Evolutionary conservation across 1,140 invertebrate genomes (phyloP).

Genomic region (Ridgeia piscesae): DNA sequence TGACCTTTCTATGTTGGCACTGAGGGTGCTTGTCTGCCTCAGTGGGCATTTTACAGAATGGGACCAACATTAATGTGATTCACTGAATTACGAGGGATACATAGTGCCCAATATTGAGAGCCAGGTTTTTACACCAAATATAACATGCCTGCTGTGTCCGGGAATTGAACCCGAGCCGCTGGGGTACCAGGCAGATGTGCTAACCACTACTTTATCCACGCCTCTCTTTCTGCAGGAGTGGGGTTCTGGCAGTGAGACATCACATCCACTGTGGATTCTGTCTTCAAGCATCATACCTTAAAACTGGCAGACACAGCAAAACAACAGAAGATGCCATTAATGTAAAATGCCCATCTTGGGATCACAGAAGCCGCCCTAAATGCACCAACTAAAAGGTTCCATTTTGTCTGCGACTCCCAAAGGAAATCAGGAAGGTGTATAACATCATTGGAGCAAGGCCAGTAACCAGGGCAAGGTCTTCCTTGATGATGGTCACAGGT

Average conservation of each 20-base stretch:
- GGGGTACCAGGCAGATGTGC: too few species aligned
- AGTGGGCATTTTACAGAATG: too few species aligned
- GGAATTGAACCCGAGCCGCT: too few species aligned
- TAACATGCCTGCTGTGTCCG: too few species aligned
- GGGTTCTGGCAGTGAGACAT: slow-evolving; percentile 3
- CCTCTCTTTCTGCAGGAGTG: too few species aligned
- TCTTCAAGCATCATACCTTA: background rate
- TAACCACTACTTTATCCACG: too few species aligned
- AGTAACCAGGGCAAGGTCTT: background rate
- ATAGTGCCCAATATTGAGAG: too few species aligned
- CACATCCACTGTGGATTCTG: background rate
- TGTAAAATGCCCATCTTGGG: background rate
- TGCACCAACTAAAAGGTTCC: background rate
- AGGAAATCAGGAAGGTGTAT: background rate
- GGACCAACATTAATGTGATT: too few species aligned
- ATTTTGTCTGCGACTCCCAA: background rate
- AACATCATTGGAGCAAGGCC: background rate
- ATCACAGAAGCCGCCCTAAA: background rate
- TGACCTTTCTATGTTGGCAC: too few species aligned
- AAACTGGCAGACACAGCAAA: background rate
- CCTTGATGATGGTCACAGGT: background rate
- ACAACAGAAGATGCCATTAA: background rate
- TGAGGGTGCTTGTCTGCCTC: too few species aligned
- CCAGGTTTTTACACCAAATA: too few species aligned
- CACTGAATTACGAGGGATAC: too few species aligned